These are phyloP conservation scores for Boleophthalmus pectinirostris DNA, from an alignment of 2,113 vertebrate genomes.

Conservation along the genomic window DNA sequence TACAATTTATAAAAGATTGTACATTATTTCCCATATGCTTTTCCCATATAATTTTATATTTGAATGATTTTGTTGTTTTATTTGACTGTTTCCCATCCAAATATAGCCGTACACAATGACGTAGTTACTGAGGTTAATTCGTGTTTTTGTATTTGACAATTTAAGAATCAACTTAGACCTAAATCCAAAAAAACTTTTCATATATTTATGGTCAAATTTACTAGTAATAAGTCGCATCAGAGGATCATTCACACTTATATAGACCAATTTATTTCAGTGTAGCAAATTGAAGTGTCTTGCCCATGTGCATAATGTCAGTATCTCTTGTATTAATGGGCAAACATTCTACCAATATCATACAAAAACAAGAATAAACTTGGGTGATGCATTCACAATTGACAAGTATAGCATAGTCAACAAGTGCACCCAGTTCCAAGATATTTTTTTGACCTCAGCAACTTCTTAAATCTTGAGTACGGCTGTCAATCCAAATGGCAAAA, in stretches of 20 bases:
- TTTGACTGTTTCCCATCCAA: neutral
- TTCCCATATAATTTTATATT: no score
- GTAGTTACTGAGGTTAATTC: neutral
- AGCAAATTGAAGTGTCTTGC: no score
- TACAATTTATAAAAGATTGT: neutral
- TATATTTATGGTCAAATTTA: neutral
- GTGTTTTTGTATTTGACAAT: neutral
- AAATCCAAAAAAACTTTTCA: neutral
- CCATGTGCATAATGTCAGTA: no score
- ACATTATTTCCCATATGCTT: neutral
- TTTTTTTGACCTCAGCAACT: neutral
- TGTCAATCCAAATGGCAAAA: neutral
- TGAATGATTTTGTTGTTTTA: neutral
- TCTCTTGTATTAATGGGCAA: neutral
- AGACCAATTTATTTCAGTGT: no score
- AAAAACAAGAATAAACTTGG: neutral
- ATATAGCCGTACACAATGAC: neutral
- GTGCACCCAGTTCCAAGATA: neutral
- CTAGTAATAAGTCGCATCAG: no score
- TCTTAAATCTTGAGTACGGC: neutral
- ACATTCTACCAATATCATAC: neutral
- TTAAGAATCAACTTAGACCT: neutral
- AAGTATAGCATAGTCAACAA: no score
- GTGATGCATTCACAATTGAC: neutral
- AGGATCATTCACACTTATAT: no score